Base-by-base conservation (phyloP, 2,888 invertebrate genomes). In the Odontothrips loti region DNA sequence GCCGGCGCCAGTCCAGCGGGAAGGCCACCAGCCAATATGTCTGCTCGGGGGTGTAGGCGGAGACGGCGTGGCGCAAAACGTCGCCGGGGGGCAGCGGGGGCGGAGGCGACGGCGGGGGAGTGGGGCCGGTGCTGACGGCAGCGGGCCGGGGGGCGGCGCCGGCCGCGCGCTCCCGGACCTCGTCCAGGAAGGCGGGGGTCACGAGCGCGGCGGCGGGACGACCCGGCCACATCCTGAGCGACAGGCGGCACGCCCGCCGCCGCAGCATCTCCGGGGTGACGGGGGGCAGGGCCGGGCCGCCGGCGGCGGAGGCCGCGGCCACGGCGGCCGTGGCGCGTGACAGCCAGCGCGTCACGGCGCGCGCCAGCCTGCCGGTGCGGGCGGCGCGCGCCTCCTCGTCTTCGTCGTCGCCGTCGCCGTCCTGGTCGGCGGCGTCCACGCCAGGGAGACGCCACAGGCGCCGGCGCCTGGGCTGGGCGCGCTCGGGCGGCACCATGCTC, bases 21-120 rank as follows among this genome's bases (percentile, higher is more conserved):
- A 87, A 87, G 63, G 87, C 87, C 84, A 88, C 87, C 17, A 87
- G 87, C 79, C 87, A 85, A 84, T 88, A 88, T 78, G 88, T 87
- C 80, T 87, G 86, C 81, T 87, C 87, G 27, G 87, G 86, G 20
- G 86, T 86, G 84, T 87, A 88, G 79, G 84, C 86, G 82, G 86
- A 85, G 47, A 86, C 82, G n/a, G 85, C 80, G 34, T 58, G 81
- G 63, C 12, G 51, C 58, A 82, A 27, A 23, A 27, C 27, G 23
- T 8, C 23, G 23, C n/a, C 27, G 23, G 68, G 68, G 68, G n/a
- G 23, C n/a, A 3, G 11, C 11, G 6, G 68, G 23, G 23, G 11
- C 68, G 68, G 68, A 4, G 68, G 68, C 68, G 68, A 27, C 23
- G 68, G 11, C 27, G 68, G 68, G 23, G 68, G 68, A 10, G 27